Base-by-base conservation (phyloP, 2,113 vertebrate genomes). In the Phylloscopus trochiloides region DNA sequence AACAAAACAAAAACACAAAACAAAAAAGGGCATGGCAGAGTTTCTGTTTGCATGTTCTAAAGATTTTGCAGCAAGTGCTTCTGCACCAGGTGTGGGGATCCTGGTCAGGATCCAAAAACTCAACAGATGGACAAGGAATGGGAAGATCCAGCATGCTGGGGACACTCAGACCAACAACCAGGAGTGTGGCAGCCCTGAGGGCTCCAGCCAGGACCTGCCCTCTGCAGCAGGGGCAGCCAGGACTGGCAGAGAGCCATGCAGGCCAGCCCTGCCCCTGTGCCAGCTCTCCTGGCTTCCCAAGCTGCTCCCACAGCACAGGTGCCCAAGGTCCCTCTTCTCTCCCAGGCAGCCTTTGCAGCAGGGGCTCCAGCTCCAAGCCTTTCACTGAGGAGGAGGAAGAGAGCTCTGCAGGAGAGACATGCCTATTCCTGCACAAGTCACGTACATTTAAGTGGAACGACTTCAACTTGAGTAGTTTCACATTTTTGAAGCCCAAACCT, bases 301-400 rank as follows among this genome's bases (percentile, higher is more conserved):
- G 20, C n/a, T 57, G 43, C n/a, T 26, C 2, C 26, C 21, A 13
- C 16, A 40, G 42, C 50, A 36, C 14, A 10, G 17, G 14, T 24
- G 32, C 32, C 50, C 50, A 21, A n/a, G 20, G 14, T 16, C 10
- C 31, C 71, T 45, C 47, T 45, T 19, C 38, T 17, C 52, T 36
- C 20, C 0, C 0, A 26, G 36, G 36, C n/a, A 38, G 14, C 7
- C 14, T 6, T 5, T 8, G n/a, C n/a, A 38, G n/a, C 2, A 66
- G 32, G 12, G 38, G 20, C 31, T 66, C 47, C 24, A 29, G 20
- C 14, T 88, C 10, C 34, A 32, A 59, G 40, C 24, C 20, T 43
- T 18, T 15, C 13, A 11, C 71, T 32, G 5, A 6, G 8, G 48
- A 91, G 45, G 22, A 91, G 45, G 22, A 19, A 7, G 28, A 77